These are phyloP conservation scores for Camponotus pennsylvanicus DNA, from an alignment of 1,140 invertebrate species.

Conservation along the genomic window DNA sequence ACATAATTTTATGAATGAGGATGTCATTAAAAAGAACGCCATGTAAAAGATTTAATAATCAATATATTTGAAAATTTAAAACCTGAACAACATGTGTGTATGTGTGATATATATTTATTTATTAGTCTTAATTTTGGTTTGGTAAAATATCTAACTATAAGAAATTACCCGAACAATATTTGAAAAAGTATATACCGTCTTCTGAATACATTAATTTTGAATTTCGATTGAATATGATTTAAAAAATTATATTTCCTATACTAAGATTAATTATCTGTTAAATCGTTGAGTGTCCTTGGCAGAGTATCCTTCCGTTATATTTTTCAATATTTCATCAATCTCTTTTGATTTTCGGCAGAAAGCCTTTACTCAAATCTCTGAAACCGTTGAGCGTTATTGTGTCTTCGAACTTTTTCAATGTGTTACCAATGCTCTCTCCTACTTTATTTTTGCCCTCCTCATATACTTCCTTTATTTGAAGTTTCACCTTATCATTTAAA, in stretches of 20 bases:
- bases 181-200: not conserved
- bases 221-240: constrained; percentile 3
- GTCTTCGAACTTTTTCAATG: no score
- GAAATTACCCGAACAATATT: not conserved
- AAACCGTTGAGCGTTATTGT: no score
- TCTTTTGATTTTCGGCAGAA: no score
- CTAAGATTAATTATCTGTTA: no score
- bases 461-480: no score
- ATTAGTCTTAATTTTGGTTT: not conserved
- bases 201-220: constrained; percentile 32
- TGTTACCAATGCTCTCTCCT: no score
- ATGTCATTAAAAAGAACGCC: not conserved
- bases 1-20: not conserved
- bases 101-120: not conserved
- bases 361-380: no score
- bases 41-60: not conserved
- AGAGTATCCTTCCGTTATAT: no score
- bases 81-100: not conserved
- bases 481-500: no score
- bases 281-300: not conserved
- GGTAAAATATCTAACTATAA: not conserved
- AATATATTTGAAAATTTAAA: not conserved
- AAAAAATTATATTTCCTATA: not conserved
- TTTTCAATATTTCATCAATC: no score
- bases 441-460: no score